phyloP scores from a whole-genome alignment of 2,888 invertebrate species.

The Amorpha juglandis region DNA sequence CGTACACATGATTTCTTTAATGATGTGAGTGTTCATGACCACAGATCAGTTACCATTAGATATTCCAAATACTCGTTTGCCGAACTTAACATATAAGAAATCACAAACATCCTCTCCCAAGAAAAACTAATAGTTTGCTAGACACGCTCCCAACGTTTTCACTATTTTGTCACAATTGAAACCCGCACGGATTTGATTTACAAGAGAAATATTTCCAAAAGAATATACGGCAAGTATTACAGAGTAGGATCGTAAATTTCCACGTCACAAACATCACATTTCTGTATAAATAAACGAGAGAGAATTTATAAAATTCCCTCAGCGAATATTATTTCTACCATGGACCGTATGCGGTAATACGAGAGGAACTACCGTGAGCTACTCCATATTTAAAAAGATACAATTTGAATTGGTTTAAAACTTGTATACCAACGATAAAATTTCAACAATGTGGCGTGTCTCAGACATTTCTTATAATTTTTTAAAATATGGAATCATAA shows the following conservation, averaged over 20 bases:
- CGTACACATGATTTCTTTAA: too few species aligned
- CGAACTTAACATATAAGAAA: too few species aligned
- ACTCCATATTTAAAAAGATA: background rate
- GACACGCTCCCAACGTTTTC: background rate
- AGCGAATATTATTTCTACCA: constrained; percentile 13
- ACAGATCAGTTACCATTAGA: too few species aligned
- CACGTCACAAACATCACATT: constrained; percentile 4
- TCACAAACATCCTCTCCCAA: background rate
- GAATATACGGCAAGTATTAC: background rate
- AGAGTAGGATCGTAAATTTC: background rate
- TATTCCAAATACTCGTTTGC: too few species aligned
- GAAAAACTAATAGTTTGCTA: background rate
- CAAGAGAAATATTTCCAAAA: background rate
- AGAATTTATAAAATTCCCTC: constrained; percentile 38
- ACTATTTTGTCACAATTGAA: background rate
- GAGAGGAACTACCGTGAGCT: background rate
- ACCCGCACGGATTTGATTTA: background rate
- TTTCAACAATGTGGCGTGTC: too few species aligned
- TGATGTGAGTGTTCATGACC: too few species aligned
- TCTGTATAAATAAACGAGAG: constrained; percentile 39
- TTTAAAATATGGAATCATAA: too few species aligned
- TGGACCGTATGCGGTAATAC: background rate
- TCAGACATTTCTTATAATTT: too few species aligned
- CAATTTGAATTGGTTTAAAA: background rate
- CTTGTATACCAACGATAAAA: too few species aligned